Conservation (phyloP, 2,797 vertebrate species). For the Myotis findleyi region DNA sequence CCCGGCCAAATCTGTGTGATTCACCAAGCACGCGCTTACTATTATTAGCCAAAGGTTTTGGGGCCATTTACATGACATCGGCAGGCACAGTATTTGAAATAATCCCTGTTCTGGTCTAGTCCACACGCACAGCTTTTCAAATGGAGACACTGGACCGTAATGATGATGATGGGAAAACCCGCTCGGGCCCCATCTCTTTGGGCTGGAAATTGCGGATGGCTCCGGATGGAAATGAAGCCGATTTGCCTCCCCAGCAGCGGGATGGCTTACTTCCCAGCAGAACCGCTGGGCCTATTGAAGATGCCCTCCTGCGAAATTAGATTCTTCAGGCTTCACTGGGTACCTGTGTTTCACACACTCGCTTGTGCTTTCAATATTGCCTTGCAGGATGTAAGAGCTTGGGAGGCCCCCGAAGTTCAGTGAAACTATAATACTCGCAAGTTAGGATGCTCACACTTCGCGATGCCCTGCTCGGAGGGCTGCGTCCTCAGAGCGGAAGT, state of each 20-base stretch:
- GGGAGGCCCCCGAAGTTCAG: conserved; percentile 50
- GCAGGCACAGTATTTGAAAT: conserved; percentile 62
- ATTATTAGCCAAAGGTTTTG: conserved; percentile 59
- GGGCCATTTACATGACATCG: conserved; percentile 64
- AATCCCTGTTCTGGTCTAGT: conserved; percentile 67
- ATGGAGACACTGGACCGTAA: conserved; percentile 60
- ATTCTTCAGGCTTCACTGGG: conserved; percentile 77
- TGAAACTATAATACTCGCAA: not conserved
- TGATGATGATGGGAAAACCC: conserved; percentile 66
- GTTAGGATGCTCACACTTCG: not conserved
- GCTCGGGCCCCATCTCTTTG: conserved; percentile 54
- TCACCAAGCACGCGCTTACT: conserved; percentile 29
- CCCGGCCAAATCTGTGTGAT: not conserved
- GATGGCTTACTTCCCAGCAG: not conserved
- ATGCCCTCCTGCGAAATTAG: conserved; percentile 77
- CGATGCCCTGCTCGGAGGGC: not conserved
- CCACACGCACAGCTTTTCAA: conserved; percentile 70
- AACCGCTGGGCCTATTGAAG: conserved; percentile 27
- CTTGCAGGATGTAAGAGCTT: conserved; percentile 56
- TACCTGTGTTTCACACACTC: conserved; percentile 71
- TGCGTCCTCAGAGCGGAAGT: not conserved
- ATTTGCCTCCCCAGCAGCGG: conserved; percentile 56
- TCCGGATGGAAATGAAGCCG: conserved; percentile 65
- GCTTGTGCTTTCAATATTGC: conserved; percentile 63
- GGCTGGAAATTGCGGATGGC: conserved; percentile 50